Evolutionary conservation across 2,113 vertebrate genomes (phyloP).

Genomic region (Paralichthys olivaceus): DNA sequence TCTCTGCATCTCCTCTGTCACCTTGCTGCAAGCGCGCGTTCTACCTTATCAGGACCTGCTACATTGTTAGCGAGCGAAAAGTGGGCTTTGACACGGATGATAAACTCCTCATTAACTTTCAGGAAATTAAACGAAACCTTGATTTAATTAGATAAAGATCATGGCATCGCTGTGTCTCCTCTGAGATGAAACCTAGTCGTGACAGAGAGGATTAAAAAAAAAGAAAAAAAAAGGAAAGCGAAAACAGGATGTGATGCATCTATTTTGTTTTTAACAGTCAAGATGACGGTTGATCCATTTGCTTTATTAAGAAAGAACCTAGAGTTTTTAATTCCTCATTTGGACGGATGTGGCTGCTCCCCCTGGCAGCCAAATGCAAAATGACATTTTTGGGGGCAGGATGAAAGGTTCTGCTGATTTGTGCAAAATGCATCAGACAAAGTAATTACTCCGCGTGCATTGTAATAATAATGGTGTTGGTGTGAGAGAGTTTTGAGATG

Average conservation of each 20-base stretch:
- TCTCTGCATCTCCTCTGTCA: constrained; percentile 45
- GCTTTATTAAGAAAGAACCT: constrained; percentile 22
- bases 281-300: constrained; percentile 33
- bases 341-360: constrained; percentile 18
- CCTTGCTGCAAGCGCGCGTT: constrained; percentile 48
- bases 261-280: constrained; percentile 21
- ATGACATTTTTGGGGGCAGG: constrained; percentile 40
- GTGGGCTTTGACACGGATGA: constrained; percentile 62
- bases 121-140: constrained; percentile 76
- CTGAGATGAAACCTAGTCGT: constrained; percentile 55
- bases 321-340: constrained; percentile 57
- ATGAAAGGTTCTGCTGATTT: constrained; percentile 56
- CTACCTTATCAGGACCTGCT: constrained; percentile 51
- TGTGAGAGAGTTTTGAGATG: constrained; percentile 71
- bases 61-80: constrained; percentile 56
- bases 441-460: constrained; percentile 42
- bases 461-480: constrained; percentile 48
- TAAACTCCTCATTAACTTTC: constrained; percentile 81
- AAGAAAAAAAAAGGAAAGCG: background rate
- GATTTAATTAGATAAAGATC: constrained; percentile 80
- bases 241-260: constrained; percentile 24
- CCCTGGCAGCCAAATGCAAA: constrained; percentile 43
- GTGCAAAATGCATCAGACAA: constrained; percentile 12
- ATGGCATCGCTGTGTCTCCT: constrained; percentile 63
- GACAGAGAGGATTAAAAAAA: background rate